Conservation (phyloP, 1,140 invertebrate species). For the Ylistrum balloti region DNA sequence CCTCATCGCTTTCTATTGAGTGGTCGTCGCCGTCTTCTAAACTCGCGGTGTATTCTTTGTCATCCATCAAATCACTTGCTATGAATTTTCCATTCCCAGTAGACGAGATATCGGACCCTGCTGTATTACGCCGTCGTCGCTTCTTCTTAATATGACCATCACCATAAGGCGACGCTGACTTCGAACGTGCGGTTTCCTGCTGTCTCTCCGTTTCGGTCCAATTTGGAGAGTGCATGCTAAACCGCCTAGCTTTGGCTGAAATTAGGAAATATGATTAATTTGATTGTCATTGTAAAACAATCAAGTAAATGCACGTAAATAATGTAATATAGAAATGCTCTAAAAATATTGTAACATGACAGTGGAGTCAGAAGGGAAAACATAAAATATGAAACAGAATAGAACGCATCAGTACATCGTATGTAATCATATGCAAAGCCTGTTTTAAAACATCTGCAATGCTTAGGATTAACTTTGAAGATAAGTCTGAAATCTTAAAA, state of each 20-base stretch:
- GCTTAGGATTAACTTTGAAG: no score
- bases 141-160: slow-evolving; percentile 29
- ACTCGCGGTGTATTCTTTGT: neutral
- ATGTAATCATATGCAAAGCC: no score
- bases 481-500: no score
- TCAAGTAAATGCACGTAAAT: no score
- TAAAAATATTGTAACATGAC: no score
- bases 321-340: no score
- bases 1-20: slow-evolving; percentile 40
- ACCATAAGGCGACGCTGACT: neutral
- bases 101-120: slow-evolving; percentile 49
- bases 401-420: no score
- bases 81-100: neutral
- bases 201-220: no score
- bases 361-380: no score
- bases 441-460: no score
- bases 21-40: slow-evolving; percentile 41
- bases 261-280: neutral
- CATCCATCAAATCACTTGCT: neutral
- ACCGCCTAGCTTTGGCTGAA: slow-evolving; percentile 37
- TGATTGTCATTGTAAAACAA: neutral
- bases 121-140: slow-evolving; percentile 43
- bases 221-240: no score
- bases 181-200: neutral
- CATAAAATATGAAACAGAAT: no score